These are phyloP conservation scores for Astur gentilis DNA, from an alignment of 2,113 vertebrate genomes.

Conservation along the genomic window DNA sequence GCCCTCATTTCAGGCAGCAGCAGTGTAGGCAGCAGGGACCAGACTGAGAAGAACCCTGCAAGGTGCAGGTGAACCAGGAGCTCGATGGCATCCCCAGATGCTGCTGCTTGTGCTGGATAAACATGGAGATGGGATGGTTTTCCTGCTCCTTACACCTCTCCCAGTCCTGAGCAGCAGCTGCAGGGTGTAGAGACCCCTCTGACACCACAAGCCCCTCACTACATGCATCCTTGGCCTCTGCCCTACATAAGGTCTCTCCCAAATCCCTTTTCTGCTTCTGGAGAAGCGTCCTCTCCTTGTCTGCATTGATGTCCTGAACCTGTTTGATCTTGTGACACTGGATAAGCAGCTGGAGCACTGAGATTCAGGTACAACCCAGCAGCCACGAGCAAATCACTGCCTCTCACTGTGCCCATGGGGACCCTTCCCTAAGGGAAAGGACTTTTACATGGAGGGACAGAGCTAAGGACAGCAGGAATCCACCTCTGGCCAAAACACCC, in stretches of 20 bases:
- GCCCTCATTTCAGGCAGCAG: neutral
- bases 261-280: neutral
- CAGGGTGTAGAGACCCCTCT: too few relatives aligned
- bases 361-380: neutral
- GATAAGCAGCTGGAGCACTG: fast-evolving
- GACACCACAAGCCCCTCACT: fast-evolving
- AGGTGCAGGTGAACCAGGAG: neutral
- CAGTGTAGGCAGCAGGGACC: neutral
- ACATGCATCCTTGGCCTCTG: too few relatives aligned
- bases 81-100: fast-evolving
- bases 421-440: neutral
- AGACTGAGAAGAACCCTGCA: neutral
- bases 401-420: neutral
- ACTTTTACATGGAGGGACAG: neutral
- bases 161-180: neutral
- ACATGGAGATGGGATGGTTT: neutral
- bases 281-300: neutral
- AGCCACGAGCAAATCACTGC: neutral
- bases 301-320: neutral
- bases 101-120: neutral
- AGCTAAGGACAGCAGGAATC: neutral
- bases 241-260: neutral
- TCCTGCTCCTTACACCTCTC: neutral
- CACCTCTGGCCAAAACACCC: neutral
- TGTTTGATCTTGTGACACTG: fast-evolving